Conservation (phyloP, 2,797 vertebrate genomes). For the Natrix natrix region DNA sequence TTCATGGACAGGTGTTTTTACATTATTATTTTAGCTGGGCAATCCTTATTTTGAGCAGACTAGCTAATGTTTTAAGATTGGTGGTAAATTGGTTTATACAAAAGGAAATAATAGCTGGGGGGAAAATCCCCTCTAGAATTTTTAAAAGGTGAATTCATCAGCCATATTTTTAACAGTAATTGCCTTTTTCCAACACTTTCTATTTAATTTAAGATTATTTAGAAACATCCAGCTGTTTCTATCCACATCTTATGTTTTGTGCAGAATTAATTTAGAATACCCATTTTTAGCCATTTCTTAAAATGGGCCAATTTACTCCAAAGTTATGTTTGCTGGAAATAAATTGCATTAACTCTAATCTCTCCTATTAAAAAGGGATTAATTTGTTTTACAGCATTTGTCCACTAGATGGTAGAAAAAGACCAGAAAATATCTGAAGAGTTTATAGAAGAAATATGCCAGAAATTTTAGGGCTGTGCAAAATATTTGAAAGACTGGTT, state of each 20-base stretch:
- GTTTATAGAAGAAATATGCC: not conserved
- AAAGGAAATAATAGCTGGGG: not conserved
- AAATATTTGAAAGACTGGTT: not conserved
- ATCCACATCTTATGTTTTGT: not conserved
- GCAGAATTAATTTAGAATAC: not conserved
- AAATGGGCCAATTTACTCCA: not conserved
- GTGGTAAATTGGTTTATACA: not conserved
- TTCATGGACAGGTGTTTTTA: not conserved
- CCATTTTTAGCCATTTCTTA: not conserved
- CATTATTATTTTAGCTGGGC: not conserved
- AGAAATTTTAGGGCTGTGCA: not conserved
- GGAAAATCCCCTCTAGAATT: not conserved
- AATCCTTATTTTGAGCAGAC: not conserved
- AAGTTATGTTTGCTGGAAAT: not conserved
- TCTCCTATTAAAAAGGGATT: not conserved
- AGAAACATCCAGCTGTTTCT: not conserved
- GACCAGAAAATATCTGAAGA: slow-evolving; percentile 25
- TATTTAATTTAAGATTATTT: not conserved
- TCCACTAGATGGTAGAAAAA: slow-evolving; percentile 70
- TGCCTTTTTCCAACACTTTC: not conserved
- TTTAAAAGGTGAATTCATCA: not conserved
- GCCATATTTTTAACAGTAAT: not conserved
- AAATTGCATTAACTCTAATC: not conserved
- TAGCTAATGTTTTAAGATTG: not conserved
- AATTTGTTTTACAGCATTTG: slow-evolving; percentile 33